These are phyloP conservation scores for Drosophila busckii DNA, from an alignment of 1,140 invertebrate genomes.

Conservation along the genomic window DNA sequence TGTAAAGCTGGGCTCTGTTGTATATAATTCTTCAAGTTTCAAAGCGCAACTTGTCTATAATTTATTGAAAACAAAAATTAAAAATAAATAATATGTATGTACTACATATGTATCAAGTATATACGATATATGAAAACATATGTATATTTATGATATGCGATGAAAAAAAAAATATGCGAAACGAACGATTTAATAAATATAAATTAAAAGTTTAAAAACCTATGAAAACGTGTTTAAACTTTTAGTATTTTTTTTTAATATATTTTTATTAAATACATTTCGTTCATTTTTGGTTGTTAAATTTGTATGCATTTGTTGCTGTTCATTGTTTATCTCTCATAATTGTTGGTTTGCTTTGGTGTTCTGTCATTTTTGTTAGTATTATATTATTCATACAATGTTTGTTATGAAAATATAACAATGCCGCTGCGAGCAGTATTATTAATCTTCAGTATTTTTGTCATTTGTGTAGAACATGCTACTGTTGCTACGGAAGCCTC, in stretches of 20 bases:
- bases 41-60: constrained; percentile 57
- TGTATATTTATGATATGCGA: constrained; percentile 36
- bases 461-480: too few species aligned
- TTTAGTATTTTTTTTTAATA: constrained; percentile 41
- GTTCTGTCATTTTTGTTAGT: constrained; percentile 9
- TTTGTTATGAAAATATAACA: neutral
- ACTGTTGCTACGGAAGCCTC: constrained; percentile 52
- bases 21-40: constrained; percentile 63
- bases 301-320: constrained; percentile 56
- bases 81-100: constrained; percentile 28
- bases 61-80: constrained; percentile 57
- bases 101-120: constrained; percentile 3
- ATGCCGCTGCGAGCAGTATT: neutral
- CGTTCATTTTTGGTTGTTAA: constrained; percentile 46
- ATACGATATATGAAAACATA: constrained; percentile 5
- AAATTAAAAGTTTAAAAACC: constrained; percentile 14
- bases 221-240: neutral
- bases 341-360: constrained; percentile 9
- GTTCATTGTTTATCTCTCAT: constrained; percentile 43
- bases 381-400: constrained; percentile 14
- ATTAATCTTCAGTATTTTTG: too few species aligned
- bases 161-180: constrained; percentile 45
- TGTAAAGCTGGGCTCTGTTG: constrained; percentile 45
- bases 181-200: constrained; percentile 60
- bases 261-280: constrained; percentile 73